Conservation (phyloP, 30 jellyfish, hydroid and myxozoan species). For the Pelagia noctiluca region DNA sequence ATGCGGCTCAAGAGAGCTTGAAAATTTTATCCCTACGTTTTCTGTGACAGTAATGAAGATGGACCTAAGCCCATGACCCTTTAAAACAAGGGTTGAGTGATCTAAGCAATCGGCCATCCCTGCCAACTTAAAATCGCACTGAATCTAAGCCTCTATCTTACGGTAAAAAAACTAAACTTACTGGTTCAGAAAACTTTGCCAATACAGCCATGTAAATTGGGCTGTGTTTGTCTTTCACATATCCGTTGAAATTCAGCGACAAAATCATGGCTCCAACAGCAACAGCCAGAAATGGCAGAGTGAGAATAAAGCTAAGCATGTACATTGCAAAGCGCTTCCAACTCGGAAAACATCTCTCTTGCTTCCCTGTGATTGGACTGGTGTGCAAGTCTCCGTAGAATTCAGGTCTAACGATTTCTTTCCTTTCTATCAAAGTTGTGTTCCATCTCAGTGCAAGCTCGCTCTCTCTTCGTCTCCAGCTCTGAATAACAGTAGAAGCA, state of each 20-base stretch:
- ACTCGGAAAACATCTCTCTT: constrained; percentile 82
- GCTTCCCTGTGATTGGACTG: constrained; percentile 88
- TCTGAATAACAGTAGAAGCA: constrained; percentile 22
- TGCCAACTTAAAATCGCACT: background rate
- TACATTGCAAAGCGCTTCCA: constrained; percentile 87
- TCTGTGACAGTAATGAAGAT: background rate
- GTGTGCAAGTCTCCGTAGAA: constrained; percentile 71
- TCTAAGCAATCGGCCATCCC: background rate
- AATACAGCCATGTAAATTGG: constrained; percentile 83
- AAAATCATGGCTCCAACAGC: constrained; percentile 94
- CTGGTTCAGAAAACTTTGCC: constrained; percentile 89
- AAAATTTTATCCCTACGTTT: background rate
- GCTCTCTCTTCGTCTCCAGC: constrained; percentile 90
- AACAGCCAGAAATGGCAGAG: constrained; percentile 79
- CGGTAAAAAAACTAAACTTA: background rate
- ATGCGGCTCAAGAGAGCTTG: background rate
- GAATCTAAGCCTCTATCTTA: background rate
- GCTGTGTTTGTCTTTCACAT: constrained; percentile 83
- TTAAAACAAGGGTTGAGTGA: too few species aligned
- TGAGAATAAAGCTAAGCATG: constrained; percentile 68
- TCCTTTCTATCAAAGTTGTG: constrained; percentile 73
- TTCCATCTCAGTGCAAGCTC: constrained; percentile 89
- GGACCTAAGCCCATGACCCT: too few species aligned
- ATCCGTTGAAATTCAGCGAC: constrained; percentile 93
- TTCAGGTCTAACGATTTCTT: constrained; percentile 88